Percentiles rank a stretch among this genome's conserved stretches.
Conservation (phyloP, 2,797 vertebrate species). For the Glossophaga mutica region DNA sequence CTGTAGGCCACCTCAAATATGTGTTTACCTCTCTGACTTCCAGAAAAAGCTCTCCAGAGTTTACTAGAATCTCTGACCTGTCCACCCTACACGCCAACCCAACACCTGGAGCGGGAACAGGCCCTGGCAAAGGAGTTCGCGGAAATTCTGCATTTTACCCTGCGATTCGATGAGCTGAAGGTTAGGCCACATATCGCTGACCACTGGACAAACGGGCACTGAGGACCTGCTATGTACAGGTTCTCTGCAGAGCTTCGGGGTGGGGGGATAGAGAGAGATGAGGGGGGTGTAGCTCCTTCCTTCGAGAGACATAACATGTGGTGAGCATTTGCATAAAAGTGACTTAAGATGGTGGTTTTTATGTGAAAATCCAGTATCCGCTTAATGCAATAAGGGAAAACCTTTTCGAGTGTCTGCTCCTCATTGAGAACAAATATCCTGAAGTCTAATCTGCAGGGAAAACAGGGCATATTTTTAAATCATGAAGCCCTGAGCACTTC, state of each 20-base stretch:
- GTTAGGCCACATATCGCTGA: conserved; percentile 77
- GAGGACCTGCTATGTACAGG: background rate
- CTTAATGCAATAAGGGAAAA: background rate
- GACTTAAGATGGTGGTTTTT: background rate
- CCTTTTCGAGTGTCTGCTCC: background rate
- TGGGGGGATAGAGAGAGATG: background rate
- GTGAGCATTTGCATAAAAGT: background rate
- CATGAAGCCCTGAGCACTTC: background rate
- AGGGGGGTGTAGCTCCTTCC: background rate
- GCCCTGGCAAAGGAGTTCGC: conserved; percentile 98
- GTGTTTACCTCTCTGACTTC: conserved; percentile 43
- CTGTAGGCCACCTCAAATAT: background rate
- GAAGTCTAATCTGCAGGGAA: background rate
- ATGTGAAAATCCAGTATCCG: background rate
- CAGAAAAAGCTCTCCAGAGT: conserved; percentile 94
- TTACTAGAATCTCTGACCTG: conserved; percentile 93
- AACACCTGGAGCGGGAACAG: conserved; percentile 97
- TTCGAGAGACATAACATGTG: accelerated
- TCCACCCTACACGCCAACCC: conserved; percentile 94
- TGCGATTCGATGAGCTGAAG: conserved; percentile 99
- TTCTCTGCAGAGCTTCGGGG: background rate
- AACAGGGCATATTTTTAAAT: background rate
- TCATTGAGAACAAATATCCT: background rate
- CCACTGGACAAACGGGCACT: background rate
- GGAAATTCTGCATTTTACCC: conserved; percentile 98